These are phyloP conservation scores for Nowickia ferox DNA, from an alignment of 2,888 invertebrate genomes.

Conservation along the genomic window DNA sequence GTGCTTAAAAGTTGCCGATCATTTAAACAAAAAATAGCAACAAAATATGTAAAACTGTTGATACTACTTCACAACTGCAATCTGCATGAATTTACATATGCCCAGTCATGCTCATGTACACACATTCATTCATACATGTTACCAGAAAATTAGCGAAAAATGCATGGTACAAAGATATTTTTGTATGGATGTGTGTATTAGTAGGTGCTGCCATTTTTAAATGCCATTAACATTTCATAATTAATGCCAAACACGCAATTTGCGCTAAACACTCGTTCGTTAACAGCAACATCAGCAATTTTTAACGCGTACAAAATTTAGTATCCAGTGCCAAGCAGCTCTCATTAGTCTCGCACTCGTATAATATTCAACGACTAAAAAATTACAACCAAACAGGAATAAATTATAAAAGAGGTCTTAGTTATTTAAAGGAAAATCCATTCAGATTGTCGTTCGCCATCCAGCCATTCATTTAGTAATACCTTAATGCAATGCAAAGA, in stretches of 20 bases:
- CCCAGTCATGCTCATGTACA: conserved; percentile 1
- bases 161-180: conserved; percentile 21
- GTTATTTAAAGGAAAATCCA: conserved; percentile 37
- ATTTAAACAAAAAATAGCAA: conserved; percentile 25
- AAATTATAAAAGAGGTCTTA: conserved; percentile 33
- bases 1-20: neutral
- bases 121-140: neutral
- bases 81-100: conserved; percentile 39
- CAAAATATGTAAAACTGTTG: conserved; percentile 45
- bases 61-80: conserved; percentile 24
- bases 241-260: conserved; percentile 82
- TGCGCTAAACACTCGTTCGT: conserved; percentile 76
- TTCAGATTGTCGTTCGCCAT: neutral
- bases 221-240: conserved; percentile 80
- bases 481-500: conserved; percentile 13
- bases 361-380: conserved; percentile 34
- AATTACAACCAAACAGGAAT: conserved; percentile 8
- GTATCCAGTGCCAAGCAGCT: conserved; percentile 33
- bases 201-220: conserved; percentile 73
- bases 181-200: conserved; percentile 28
- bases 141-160: conserved; percentile 9
- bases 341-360: conserved; percentile 46
- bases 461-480: neutral
- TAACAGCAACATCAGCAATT: conserved; percentile 46
- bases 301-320: conserved; percentile 61